These are phyloP conservation scores for Echeneis naucrates DNA, from an alignment of 2,797 vertebrate species.

Conservation along the genomic window DNA sequence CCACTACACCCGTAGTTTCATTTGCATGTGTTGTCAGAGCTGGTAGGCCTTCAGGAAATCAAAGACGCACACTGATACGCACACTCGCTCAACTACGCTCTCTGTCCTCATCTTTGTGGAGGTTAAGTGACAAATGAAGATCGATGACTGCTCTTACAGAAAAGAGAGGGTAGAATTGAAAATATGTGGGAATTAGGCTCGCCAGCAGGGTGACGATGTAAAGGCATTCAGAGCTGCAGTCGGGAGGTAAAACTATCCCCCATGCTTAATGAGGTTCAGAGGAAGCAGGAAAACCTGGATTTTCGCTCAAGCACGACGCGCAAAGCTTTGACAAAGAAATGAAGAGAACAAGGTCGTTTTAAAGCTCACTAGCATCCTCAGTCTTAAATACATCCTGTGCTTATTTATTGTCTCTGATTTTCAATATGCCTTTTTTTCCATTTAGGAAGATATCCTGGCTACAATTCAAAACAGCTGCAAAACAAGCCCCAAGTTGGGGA, in stretches of 20 bases:
- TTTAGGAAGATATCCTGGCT: slow-evolving; percentile 53
- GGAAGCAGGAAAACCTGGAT: slow-evolving; percentile 80
- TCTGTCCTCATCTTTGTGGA: slow-evolving; percentile 79
- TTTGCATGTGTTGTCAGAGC: slow-evolving; percentile 83
- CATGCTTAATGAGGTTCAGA: slow-evolving; percentile 80
- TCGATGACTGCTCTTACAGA: slow-evolving; percentile 85
- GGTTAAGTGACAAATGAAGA: slow-evolving; percentile 87
- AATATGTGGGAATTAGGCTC: slow-evolving; percentile 80
- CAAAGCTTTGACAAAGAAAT: slow-evolving; percentile 60
- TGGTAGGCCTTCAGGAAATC: slow-evolving; percentile 83
- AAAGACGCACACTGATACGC: slow-evolving; percentile 74
- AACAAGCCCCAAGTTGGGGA: slow-evolving; percentile 58
- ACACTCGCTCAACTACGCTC: slow-evolving; percentile 60
- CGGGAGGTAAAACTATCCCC: slow-evolving; percentile 76
- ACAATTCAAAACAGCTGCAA: slow-evolving; percentile 60
- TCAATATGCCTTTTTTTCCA: slow-evolving; percentile 54
- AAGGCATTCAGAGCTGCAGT: slow-evolving; percentile 65
- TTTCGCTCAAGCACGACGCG: slow-evolving; percentile 71
- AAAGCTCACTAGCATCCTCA: slow-evolving; percentile 36
- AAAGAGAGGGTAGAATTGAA: slow-evolving; percentile 80
- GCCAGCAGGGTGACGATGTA: slow-evolving; percentile 71
- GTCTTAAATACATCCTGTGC: slow-evolving; percentile 58
- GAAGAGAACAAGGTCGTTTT: slow-evolving; percentile 66
- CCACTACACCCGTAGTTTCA: slow-evolving; percentile 78
- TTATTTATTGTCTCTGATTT: slow-evolving; percentile 40